Conservation (phyloP, 2,888 invertebrate species). For the Nephrotoma appendiculata region DNA sequence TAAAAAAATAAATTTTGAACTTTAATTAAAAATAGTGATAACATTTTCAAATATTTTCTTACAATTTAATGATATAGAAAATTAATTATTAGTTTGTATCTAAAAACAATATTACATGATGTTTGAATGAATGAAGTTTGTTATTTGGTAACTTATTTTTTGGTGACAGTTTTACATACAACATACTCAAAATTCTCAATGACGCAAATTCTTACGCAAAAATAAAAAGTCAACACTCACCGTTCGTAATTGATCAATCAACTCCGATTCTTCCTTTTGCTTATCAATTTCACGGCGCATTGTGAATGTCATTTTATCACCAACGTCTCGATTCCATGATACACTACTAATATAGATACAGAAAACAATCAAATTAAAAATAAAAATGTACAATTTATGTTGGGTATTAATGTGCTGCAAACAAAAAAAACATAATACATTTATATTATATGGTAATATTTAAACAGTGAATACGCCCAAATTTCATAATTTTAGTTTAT, state of each 20-base stretch:
- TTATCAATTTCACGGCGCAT: slow-evolving; percentile 86
- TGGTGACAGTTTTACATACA: no score
- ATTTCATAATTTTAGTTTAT: background rate
- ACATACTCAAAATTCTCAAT: no score
- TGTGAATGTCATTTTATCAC: slow-evolving; percentile 74
- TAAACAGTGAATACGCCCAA: slow-evolving; percentile 14
- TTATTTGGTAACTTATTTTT: no score
- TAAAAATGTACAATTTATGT: background rate
- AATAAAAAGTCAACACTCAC: slow-evolving; percentile 39
- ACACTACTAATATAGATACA: slow-evolving; percentile 27
- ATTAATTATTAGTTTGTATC: no score
- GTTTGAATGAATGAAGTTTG: no score
- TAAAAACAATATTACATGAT: no score
- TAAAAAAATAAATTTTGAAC: no score
- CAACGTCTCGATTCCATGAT: slow-evolving; percentile 58
- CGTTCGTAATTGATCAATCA: slow-evolving; percentile 67
- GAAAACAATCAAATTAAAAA: background rate
- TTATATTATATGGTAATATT: background rate
- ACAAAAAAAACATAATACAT: background rate
- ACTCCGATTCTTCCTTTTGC: slow-evolving; percentile 75
- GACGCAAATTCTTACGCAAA: background rate
- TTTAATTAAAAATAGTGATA: no score
- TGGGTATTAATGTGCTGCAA: background rate
- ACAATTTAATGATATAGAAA: no score
- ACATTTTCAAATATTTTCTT: no score